Percentiles rank a stretch among this genome's conserved stretches.
phyloP scores from a whole-genome alignment of 2,888 invertebrate genomes.

The Aelia acuminata region DNA sequence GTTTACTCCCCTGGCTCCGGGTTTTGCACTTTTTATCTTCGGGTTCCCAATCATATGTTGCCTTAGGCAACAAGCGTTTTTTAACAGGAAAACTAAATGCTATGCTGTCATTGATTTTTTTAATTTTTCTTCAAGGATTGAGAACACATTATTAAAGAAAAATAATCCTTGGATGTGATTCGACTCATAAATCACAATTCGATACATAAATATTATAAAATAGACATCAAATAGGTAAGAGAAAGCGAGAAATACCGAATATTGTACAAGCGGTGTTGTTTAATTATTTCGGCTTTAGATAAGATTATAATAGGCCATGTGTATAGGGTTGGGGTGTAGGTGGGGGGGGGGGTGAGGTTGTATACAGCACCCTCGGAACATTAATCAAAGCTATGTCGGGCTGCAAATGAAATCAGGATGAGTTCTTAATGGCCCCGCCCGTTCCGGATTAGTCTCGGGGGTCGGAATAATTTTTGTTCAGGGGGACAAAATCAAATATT shows the following conservation, averaged over 20 bases:
- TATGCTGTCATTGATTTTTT: no score
- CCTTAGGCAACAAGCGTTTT: no score
- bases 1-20: no score
- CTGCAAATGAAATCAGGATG: constrained; percentile 29
- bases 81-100: no score
- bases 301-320: constrained; percentile 34
- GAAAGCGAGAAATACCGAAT: background rate
- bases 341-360: background rate
- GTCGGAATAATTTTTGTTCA: background rate
- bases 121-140: no score
- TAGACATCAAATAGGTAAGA: background rate
- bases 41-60: no score
- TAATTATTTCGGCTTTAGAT: constrained; percentile 2
- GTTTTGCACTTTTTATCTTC: no score
- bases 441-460: background rate
- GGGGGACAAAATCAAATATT: constrained; percentile 23
- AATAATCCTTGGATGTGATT: background rate
- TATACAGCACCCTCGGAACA: background rate
- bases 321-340: background rate
- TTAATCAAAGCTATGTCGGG: constrained; percentile 25
- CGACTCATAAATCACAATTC: background rate
- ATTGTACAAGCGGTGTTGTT: background rate
- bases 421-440: background rate
- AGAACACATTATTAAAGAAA: no score
- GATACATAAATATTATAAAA: background rate